phyloP scores from a whole-genome alignment of 2,888 invertebrate genomes.

The Ornithoptera alexandrae region DNA sequence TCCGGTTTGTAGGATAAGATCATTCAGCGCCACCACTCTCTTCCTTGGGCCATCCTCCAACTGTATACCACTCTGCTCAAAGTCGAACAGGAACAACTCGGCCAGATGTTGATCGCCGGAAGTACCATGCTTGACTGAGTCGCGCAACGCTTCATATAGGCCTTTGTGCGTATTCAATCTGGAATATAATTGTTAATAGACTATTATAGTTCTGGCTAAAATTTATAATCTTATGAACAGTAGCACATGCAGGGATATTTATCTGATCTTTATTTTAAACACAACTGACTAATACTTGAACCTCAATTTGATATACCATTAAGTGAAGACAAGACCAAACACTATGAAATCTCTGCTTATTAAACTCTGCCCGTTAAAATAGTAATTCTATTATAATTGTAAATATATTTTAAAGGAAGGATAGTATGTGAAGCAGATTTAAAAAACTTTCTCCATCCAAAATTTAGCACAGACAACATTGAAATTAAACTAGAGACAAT shows the following conservation, averaged over 20 bases:
- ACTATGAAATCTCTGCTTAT: no score
- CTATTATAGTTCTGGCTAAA: no score
- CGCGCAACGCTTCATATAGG: slow-evolving; percentile 87
- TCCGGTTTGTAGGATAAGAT: slow-evolving; percentile 90
- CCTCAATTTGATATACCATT: no score
- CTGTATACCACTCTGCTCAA: slow-evolving; percentile 98
- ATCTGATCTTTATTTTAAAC: no score
- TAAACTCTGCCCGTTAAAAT: no score
- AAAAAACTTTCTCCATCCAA: not conserved
- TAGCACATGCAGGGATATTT: no score
- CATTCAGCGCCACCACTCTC: slow-evolving; percentile 91
- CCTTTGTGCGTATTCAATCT: slow-evolving; percentile 94
- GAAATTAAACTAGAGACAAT: no score
- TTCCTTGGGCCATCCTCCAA: slow-evolving; percentile 86
- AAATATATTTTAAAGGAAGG: no score
- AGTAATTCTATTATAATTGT: no score
- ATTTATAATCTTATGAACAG: no score
- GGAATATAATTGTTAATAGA: slow-evolving; percentile 30
- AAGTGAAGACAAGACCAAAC: no score
- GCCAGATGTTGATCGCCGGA: slow-evolving; percentile 92
- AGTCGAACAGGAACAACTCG: slow-evolving; percentile 95
- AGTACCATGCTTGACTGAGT: slow-evolving; percentile 87
- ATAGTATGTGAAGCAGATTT: not conserved
- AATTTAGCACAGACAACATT: not conserved
- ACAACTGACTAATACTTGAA: no score